Base-by-base conservation (phyloP, 2,113 vertebrate genomes). In the Pelobates fuscus region DNA sequence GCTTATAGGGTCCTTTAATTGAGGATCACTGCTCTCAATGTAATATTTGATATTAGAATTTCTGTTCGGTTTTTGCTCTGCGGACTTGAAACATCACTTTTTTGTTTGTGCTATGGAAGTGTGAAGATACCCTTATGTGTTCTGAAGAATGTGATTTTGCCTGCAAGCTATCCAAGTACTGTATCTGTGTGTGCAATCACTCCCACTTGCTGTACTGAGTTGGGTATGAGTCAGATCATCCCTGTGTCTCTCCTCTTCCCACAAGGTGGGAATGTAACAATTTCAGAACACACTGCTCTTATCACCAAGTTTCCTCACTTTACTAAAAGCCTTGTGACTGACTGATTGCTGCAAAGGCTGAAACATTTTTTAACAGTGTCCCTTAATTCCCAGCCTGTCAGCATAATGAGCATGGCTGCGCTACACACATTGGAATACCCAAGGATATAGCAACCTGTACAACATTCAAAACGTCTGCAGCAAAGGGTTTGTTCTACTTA, bases 141-240 rank as follows among this genome's bases (percentile, higher is more conserved):
- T 61, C 10, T 3, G 58, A 27, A 62, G 69, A 71, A 23, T 61
- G 24, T 43, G 46, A 27, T 49, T 25, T 17, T 75, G 71, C 71
- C 52, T 59, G 30, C 32, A 12, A 43, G 71, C 62, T 5, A 54
- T 64, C 46, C 23, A 21, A 17, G 61, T 66, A 43, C 10, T 10
- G 5, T 37, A 5, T 20, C 18, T 58, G 62, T 58, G 58, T 6
- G 27, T 24, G 14, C 29, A 23, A 30, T 20, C 15, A 55, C 71
- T 66, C 71, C 71, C 62, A 75, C 63, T 64, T 26, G 11, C 52
- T 12, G 29, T 25, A 23, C 17, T 10, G 59, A 23, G 20, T 44
- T 23, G 25, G 10, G 54, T 17, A 29, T 74, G 62, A 75, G 71
- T 75, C 71, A 75, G 62, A 73, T 44, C 49, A 64, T 0, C 26